Evolutionary conservation across 2,888 invertebrate species (phyloP), one percentile per base, ranked within the genome.

Genomic region (Rhagium mordax): DNA sequence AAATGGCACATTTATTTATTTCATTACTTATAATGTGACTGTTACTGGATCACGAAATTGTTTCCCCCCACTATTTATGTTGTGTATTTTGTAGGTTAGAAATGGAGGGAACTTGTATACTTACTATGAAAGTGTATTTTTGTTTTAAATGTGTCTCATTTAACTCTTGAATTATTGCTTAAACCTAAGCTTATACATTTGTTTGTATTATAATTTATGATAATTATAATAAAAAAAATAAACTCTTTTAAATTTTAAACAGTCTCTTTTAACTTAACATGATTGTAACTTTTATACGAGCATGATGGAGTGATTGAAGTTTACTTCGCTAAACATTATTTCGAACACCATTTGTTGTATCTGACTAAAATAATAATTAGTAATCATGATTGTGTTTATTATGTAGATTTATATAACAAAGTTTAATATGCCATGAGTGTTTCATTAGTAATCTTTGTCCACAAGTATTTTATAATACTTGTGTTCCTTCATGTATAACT

Each of bases 161-260:
- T 81, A 83, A 78, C 76, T 70, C 57, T 76, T 79, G 76, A 81
- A 83, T 82, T 81, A 82, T 81, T 82, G 83, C 84, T 84, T 84
- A 84, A 78, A 82, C 78, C 78, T 84, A 84, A 84, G 83, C 84
- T 83, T 85, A 82, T 81, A 82, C 79, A 79, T 72, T 84, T 80
- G 84, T 85, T 85, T 85, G 85, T 85, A 85, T 85, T 84, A 85
- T 85, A 85, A 85, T 85, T 85, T 85, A 84, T 84, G 79, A 83
- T 82, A 79, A 83, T 82, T 79, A 83, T 81, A 82, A 83, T 82
- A 83, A 83, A 82, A 76, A 78, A 77, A 79, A 79, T 78, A 67
- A 67, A 67, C 67, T 67, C 80, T 82, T 81, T 81, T 81, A 82
- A 81, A 81, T 79, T 81, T 81, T 81, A 76, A 80, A 76, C 3